Evolutionary conservation across 2,888 invertebrate genomes (phyloP), one percentile per base, ranked within the genome.

Genomic region (Listrodromus nycthemerus): DNA sequence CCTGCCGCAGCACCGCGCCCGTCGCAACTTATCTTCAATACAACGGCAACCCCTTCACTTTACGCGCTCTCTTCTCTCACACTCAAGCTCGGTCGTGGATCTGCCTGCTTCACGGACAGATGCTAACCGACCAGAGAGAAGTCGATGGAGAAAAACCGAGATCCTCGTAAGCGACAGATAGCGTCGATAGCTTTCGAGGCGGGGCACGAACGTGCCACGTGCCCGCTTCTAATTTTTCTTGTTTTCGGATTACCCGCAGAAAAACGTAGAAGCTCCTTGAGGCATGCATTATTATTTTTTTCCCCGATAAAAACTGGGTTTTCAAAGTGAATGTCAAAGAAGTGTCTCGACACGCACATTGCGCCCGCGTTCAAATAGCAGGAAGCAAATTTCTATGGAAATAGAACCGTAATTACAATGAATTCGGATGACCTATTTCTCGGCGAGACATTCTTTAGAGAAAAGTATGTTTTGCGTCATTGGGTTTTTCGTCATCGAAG

Each of bases 171-270:
- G 33, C 13, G 27, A 37, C 37, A 33, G 65, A 24, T 41, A 33
- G n/a, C 69, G 45, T 48, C 10, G 37, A 61, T 67, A 55, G 19
- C 70, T 19, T 76, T 67, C 66, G 27, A 61, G n/a, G 70, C 30
- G 48, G 75, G 67, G 61, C 61, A 80, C 66, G 71, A 50, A 71
- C 61, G 66, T 80, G 83, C 83, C 83, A 83, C 83, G 83, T 79
- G 83, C 71, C 83, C 33, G 76, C 71, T 67, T 67, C 67, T 7
- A 61, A 52, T 21, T 77, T 77, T 73, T 76, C 63, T 65, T 74
- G n/a, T 65, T 75, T 71, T 63, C 24, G 24, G 27, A 45, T 58
- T 78, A 71, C 81, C 81, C 81, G 81, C 81, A 81, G 81, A 48
- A 58, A 65, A 76, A 50, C 27, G 7, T 19, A 33, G 13, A 1